These are phyloP conservation scores for Trematomus loennbergii DNA, from an alignment of 2,113 vertebrate genomes.

Conservation along the genomic window DNA sequence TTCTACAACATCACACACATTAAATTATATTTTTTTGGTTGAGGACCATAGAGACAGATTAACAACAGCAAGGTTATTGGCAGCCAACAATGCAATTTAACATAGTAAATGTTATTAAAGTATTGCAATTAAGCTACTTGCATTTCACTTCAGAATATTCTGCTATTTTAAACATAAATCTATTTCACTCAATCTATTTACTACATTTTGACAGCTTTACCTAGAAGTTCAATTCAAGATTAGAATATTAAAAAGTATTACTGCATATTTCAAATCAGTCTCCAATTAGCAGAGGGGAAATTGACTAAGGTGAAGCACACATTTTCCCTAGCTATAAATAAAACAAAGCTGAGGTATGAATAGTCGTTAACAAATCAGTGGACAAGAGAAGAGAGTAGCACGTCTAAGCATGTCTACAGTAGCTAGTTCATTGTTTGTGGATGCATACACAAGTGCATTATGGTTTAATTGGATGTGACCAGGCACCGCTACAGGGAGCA, in stretches of 20 bases:
- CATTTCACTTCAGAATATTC: not conserved
- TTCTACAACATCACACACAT: not conserved
- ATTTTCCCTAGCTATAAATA: not conserved
- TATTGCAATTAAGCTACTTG: not conserved
- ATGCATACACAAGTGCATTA: conserved; percentile 50
- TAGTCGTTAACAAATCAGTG: conserved; percentile 2
- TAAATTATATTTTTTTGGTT: not conserved
- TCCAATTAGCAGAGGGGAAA: conserved; percentile 45
- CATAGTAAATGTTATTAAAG: too few relatives aligned
- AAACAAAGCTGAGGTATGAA: conserved; percentile 9
- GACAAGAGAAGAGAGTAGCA: not conserved
- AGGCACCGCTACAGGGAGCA: conserved; percentile 51
- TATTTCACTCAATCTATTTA: not conserved
- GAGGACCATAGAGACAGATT: not conserved
- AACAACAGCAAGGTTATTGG: not conserved
- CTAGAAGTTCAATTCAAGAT: not conserved
- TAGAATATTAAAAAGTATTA: not conserved
- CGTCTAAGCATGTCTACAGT: conserved; percentile 9
- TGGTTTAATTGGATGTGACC: conserved; percentile 68
- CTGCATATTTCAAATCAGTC: conserved; percentile 47
- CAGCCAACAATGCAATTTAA: not conserved
- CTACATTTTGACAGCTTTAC: not conserved
- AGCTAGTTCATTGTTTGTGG: conserved; percentile 35
- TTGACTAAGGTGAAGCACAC: not conserved
- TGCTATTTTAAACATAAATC: not conserved